Evolutionary conservation across 2,797 vertebrate genomes (phyloP), one percentile per base, ranked within the genome.

Genomic region (Dromococcyx pavoninus): DNA sequence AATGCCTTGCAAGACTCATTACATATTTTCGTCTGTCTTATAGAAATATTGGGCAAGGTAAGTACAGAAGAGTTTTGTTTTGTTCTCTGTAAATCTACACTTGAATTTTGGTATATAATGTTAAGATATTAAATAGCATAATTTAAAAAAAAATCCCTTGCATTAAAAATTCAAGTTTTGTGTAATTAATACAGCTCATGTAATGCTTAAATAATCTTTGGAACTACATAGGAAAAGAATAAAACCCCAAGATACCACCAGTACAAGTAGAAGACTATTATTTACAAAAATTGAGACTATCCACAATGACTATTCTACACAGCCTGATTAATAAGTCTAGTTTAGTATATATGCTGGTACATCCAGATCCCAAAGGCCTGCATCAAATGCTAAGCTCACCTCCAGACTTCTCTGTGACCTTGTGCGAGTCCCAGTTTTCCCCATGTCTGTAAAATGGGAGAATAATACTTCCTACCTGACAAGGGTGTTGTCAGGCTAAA

Each of bases 401-500:
- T 83, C 44, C 7, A 2, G 67, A 65, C 53, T 19, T 53, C 5
- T 84, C 54, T 33, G 23, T 61, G 82, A 93, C 70, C 78, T 67
- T 39, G n/a, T 41, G 15, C 18, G 17, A 77, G 17, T 27, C n/a
- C 30, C 8, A 0, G 3, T 32, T 58, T 91, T 79, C 80, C 53
- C 87, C 17, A 1, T 30, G 66, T 84, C 77, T 91, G 32, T 61
- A 88, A 85, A 95, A 67, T 65, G 87, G 92, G 76, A 87, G 19
- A 80, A 58, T 66, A 46, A 46, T 73, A 7, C 39, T 32, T 62
- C 67, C 72, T 89, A 56, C 77, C 66, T 92, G 95, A 88, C 92
- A 93, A 25, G 43, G 79, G 7, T 88, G 88, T 85, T 95, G 71
- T 91, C 86, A 95, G 88, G 80, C 82, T 95, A 95, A 94, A 93